Evolutionary conservation across 2,888 invertebrate species (phyloP).

Genomic region (Gerris lacustris): DNA sequence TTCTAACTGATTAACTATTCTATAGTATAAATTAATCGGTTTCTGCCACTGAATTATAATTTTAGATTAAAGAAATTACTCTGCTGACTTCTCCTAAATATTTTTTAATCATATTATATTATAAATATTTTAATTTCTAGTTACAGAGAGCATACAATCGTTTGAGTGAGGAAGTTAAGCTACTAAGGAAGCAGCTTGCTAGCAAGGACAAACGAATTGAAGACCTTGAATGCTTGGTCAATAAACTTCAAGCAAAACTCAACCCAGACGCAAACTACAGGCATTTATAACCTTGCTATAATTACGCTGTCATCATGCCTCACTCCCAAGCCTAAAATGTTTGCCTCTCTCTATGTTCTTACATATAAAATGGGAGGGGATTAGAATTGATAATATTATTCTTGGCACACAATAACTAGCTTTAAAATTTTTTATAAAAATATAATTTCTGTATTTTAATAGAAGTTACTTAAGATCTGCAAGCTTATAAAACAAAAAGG

Average conservation of each 20-base stretch:
- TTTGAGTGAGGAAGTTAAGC: slow-evolving; percentile 65
- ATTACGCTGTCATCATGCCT: no score
- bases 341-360: no score
- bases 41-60: no score
- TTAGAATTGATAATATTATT: neutral
- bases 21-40: no score
- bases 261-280: neutral
- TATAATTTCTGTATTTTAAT: neutral
- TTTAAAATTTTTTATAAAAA: neutral
- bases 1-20: no score
- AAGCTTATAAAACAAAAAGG: neutral
- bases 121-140: slow-evolving; percentile 37
- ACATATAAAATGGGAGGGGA: no score
- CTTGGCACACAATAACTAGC: neutral
- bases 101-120: no score
- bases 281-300: neutral
- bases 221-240: slow-evolving; percentile 64
- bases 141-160: slow-evolving; percentile 61
- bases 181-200: slow-evolving; percentile 61
- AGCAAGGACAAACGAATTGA: slow-evolving; percentile 67
- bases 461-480: neutral
- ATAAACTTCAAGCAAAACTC: slow-evolving; percentile 42
- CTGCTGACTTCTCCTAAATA: no score
- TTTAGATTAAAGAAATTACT: no score
- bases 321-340: no score